Conservation (phyloP, 2,888 invertebrate species). For the Chloroclysta siterata region DNA sequence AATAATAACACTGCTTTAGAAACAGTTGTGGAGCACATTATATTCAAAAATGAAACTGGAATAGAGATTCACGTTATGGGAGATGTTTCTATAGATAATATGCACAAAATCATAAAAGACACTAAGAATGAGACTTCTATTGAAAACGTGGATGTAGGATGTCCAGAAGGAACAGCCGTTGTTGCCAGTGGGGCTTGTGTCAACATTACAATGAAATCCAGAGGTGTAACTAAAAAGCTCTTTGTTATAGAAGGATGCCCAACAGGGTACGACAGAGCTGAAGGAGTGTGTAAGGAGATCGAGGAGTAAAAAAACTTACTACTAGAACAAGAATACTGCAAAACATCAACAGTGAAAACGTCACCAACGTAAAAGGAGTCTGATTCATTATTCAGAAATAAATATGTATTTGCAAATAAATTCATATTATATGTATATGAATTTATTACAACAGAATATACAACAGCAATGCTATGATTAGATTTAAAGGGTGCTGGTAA, state of each 20-base stretch:
- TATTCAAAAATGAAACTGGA: background rate
- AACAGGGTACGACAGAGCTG: slow-evolving; percentile 30
- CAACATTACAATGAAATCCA: background rate
- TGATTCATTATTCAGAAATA: too few species aligned
- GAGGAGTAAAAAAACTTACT: slow-evolving; percentile 23
- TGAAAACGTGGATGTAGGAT: background rate
- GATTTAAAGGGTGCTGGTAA: too few species aligned
- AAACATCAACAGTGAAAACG: background rate
- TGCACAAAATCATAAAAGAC: slow-evolving; percentile 10
- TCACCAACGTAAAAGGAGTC: too few species aligned
- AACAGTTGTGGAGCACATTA: background rate
- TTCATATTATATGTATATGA: too few species aligned
- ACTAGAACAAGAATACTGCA: background rate
- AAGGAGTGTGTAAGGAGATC: slow-evolving; percentile 26
- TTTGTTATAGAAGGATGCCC: slow-evolving; percentile 31
- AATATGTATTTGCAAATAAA: too few species aligned
- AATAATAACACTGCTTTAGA: background rate
- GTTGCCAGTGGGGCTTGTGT: slow-evolving; percentile 7
- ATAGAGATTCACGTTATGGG: background rate
- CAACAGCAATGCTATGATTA: too few species aligned
- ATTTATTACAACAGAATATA: too few species aligned
- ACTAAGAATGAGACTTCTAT: slow-evolving; percentile 4
- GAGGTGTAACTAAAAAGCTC: slow-evolving; percentile 14
- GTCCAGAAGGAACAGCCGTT: slow-evolving; percentile 8
- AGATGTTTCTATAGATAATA: slow-evolving; percentile 6